Base-by-base conservation (phyloP, 1,140 invertebrate genomes). In the Drosophila orena region DNA sequence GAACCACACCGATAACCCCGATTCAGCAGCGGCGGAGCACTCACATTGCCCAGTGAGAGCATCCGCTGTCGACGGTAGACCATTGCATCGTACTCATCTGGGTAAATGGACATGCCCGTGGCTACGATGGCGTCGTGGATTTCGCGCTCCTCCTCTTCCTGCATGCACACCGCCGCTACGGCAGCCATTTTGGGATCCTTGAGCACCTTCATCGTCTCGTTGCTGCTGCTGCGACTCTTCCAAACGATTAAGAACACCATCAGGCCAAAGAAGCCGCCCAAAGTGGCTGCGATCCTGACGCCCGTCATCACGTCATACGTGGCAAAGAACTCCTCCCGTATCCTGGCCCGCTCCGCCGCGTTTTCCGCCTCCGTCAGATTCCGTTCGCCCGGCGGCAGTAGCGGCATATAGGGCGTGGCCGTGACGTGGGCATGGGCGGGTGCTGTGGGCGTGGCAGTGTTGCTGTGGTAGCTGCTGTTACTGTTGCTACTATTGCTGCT, bases 221-320 rank as follows among this genome's bases (percentile, higher is more conserved):
- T 94, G 66, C 95, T 95, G 93, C 95, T 95, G 83, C 95, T 95
- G 86, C 96, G 95, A 92, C 96, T 97, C 92, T 98, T 98, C 93
- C 97, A 98, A 42, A 97, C 94, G 59, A 98, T 95, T 66, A 97
- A 94, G 83, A 97, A 95, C 12, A 97, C 96, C 95, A 98, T 97
- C 71, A 98, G 93, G 37, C 96, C 95, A 93, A 98, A 98, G 91
- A 98, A 97, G 68, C 96, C 96, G 77, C 97, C 96, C 34, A 98
- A 94, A 4, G 97, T 97, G 68, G 96, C 96, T 50, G 97, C 97
- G 91, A 97, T 98, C 43, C 97, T 94, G 59, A 97, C 95, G 54
- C 97, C 97, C 62, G 97, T 97, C 96, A 97, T 97, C 78, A 96
- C 96, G 93, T 98, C 97, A 92, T 98, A 98, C 37, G 96, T 97